Base-by-base conservation (phyloP, 2,888 invertebrate species). In the Aspidiotus rigidus region DNA sequence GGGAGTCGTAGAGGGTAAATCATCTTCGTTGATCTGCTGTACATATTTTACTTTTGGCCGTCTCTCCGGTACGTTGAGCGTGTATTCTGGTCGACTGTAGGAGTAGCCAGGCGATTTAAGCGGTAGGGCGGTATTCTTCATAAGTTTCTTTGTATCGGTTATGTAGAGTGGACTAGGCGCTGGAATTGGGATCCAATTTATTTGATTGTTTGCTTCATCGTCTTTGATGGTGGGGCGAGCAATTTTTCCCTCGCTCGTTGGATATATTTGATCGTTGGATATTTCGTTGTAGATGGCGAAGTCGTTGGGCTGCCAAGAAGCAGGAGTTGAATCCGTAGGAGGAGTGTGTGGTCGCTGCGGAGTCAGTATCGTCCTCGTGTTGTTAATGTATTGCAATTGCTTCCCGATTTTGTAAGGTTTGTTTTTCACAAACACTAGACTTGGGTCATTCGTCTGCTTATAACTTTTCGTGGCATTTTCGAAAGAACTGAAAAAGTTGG, bases 401-500 rank as follows among this genome's bases (percentile, higher is more conserved):
- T 67, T 67, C 7, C 59, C 44, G 8, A 49, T 49, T 49, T 67
- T 67, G 49, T 59, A 67, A 28, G 67, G 49, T 59, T 53, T 60
- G 5, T 17, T 28, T 59, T 53, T 67, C 53, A 53, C 39, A 10
- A 40, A 39, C 8, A 3, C 39, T 39, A 7, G 28, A 13, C 39
- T 39, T 2, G 64, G 40, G 5, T 53, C n/a, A 39, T 60, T 57
- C 39, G 60, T 15, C 28, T 28, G 28, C 28, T 28, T 28, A 28
- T 28, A 28, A 28, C 1, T 5, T 66, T 56, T 57, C 8, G 40
- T 16, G 0, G 40, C 55, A 10, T 62, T 69, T 16, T 56, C 63
- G 9, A 41, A 86, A 1, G 86, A 84, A 7, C 86, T 87, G 75
- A 93, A 93, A 79, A 92, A 91, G 77, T 92, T 86, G 0, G 91